These are phyloP conservation scores for Platynereis dumerilii DNA, from an alignment of 2,888 invertebrate genomes.

Conservation along the genomic window DNA sequence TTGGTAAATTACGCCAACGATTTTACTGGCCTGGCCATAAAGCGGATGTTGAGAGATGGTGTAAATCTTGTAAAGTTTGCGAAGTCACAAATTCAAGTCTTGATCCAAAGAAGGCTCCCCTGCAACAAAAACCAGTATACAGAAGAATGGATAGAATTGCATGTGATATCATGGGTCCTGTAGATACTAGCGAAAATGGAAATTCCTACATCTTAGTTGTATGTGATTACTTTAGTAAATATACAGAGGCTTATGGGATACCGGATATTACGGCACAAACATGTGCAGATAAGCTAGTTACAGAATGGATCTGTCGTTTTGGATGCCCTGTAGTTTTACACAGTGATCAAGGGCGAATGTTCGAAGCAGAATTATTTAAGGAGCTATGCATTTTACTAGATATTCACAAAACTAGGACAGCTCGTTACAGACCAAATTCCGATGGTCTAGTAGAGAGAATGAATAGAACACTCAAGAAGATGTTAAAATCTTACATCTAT, in stretches of 20 bases:
- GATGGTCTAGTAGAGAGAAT: too few relatives aligned
- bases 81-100: too few relatives aligned
- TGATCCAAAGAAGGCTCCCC: too few relatives aligned
- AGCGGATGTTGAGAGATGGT: too few relatives aligned
- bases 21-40: too few relatives aligned
- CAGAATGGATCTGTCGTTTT: neutral
- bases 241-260: neutral
- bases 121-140: too few relatives aligned
- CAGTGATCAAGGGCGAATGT: neutral
- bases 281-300: neutral
- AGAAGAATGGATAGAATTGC: neutral
- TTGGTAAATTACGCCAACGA: too few relatives aligned
- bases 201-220: slow-evolving; percentile 1
- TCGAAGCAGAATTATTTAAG: neutral
- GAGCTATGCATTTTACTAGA: neutral
- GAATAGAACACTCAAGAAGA: too few relatives aligned
- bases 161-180: slow-evolving; percentile 2
- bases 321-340: neutral
- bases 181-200: neutral
- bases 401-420: neutral
- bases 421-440: neutral
- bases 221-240: slow-evolving; percentile 5
- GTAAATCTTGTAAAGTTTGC: too few relatives aligned
- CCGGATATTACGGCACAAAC: neutral
- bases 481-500: neutral